phyloP scores from a whole-genome alignment of 1,140 invertebrate genomes.

The Sarcophaga bullata region DNA sequence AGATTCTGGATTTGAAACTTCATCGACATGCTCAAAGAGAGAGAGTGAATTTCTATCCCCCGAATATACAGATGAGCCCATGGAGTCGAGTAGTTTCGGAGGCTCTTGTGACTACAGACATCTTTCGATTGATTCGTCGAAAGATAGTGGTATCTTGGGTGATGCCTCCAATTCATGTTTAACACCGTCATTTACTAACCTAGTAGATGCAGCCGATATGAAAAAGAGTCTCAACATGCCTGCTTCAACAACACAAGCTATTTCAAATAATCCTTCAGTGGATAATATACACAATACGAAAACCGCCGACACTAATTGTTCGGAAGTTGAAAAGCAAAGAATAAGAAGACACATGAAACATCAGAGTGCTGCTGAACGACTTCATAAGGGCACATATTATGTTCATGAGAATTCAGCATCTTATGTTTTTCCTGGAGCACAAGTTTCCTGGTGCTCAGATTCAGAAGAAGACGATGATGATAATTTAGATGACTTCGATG shows the following conservation, averaged over 20 bases:
- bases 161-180: conserved; percentile 49
- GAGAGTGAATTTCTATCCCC: conserved; percentile 28
- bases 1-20: conserved; percentile 60
- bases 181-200: conserved; percentile 13
- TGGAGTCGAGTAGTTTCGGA: conserved; percentile 39
- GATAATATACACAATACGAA: conserved; percentile 16
- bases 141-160: conserved; percentile 62
- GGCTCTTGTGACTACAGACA: conserved; percentile 50
- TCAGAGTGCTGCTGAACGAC: conserved; percentile 55
- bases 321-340: neutral
- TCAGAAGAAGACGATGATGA: conserved; percentile 58
- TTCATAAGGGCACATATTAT: conserved; percentile 60
- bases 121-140: conserved; percentile 61
- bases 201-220: neutral
- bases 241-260: conserved; percentile 25
- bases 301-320: conserved; percentile 3
- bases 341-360: conserved; percentile 31
- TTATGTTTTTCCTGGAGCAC: conserved; percentile 62
- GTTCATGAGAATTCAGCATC: conserved; percentile 54
- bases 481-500: conserved; percentile 47
- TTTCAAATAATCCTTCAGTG: conserved; percentile 2
- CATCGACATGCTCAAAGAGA: conserved; percentile 55
- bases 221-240: conserved; percentile 26
- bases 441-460: conserved; percentile 53
- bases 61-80: conserved; percentile 35